Evolutionary conservation across 2,888 invertebrate genomes (phyloP).

Genomic region (Entomobrya multifasciata): DNA sequence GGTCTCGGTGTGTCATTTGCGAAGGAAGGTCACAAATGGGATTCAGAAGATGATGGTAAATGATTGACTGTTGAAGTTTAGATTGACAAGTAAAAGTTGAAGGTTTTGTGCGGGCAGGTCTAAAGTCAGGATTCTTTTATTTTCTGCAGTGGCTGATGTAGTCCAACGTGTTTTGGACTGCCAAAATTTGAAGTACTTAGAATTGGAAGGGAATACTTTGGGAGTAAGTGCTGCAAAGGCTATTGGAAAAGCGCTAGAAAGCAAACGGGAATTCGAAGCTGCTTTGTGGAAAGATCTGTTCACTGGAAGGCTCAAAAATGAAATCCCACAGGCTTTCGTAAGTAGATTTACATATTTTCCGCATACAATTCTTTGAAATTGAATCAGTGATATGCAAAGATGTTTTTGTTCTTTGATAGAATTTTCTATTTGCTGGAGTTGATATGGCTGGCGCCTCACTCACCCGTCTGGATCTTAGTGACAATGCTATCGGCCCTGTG

Average conservation of each 20-base stretch:
- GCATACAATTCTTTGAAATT: no score
- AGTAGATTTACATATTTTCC: constrained; percentile 78
- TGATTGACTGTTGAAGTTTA: constrained; percentile 48
- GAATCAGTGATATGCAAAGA: no score
- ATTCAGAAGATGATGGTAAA: constrained; percentile 90
- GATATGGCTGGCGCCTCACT: constrained; percentile 90
- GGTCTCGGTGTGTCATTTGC: constrained; percentile 89
- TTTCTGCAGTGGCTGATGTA: constrained; percentile 49
- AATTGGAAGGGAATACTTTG: constrained; percentile 95
- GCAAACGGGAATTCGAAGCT: constrained; percentile 88
- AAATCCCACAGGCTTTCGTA: constrained; percentile 95
- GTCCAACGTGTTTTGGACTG: constrained; percentile 44
- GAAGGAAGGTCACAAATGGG: constrained; percentile 89
- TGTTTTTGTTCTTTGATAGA: constrained; percentile 81
- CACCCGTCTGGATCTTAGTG: constrained; percentile 94
- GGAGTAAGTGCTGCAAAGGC: constrained; percentile 94
- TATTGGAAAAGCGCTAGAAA: constrained; percentile 90
- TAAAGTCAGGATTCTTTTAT: not conserved
- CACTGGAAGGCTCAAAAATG: constrained; percentile 95
- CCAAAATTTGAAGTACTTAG: constrained; percentile 85
- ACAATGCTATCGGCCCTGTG: constrained; percentile 98
- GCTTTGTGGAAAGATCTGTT: constrained; percentile 98
- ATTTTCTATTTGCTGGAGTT: constrained; percentile 90
- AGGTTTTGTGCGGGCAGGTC: not conserved
- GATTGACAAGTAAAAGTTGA: not conserved